Conservation (phyloP, 2,888 invertebrate species). For the Amaurobius ferox region DNA sequence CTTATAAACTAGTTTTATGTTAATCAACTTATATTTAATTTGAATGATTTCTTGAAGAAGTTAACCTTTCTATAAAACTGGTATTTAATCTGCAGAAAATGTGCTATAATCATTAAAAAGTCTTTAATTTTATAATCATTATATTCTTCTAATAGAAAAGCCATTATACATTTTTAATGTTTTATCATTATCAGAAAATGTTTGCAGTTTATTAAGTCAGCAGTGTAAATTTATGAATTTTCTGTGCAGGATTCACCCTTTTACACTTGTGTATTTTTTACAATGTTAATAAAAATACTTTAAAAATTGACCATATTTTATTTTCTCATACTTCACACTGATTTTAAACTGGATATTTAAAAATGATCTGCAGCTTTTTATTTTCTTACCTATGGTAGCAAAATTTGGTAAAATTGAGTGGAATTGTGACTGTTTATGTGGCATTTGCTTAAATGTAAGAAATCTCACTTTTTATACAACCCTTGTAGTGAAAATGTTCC, state of each 20-base stretch:
- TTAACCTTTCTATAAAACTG: background rate
- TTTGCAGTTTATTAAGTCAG: background rate
- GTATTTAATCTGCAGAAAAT: background rate
- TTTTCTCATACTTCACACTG: too few species aligned
- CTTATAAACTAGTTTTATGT: background rate
- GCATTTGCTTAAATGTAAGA: too few species aligned
- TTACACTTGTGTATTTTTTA: conserved; percentile 9
- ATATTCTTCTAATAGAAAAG: background rate
- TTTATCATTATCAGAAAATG: background rate
- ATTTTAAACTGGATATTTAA: too few species aligned
- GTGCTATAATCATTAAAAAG: background rate
- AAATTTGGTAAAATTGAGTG: too few species aligned
- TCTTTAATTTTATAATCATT: background rate
- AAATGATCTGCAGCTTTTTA: too few species aligned
- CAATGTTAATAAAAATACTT: background rate
- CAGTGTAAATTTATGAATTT: background rate
- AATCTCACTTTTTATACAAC: too few species aligned
- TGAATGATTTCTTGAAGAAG: background rate
- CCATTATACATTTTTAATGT: background rate
- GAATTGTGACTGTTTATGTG: too few species aligned
- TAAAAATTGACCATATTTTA: too few species aligned
- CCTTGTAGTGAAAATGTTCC: too few species aligned
- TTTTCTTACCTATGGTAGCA: too few species aligned
- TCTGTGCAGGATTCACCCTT: background rate
- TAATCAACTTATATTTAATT: background rate